Base-by-base conservation (phyloP, 2,797 vertebrate species). In the Gymnothorax reevesii region DNA sequence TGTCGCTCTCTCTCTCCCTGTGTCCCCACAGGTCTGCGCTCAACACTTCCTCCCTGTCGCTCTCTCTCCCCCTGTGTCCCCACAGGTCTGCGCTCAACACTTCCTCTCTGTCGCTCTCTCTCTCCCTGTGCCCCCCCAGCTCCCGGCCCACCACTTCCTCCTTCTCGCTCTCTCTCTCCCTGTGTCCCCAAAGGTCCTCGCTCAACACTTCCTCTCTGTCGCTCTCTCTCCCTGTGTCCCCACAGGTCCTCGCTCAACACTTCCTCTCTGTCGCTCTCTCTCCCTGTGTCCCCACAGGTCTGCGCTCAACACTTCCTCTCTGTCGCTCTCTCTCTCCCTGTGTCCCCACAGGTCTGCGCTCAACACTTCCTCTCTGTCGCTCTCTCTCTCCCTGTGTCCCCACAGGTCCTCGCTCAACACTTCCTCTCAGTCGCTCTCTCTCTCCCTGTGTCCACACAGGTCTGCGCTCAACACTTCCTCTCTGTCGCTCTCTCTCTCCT, bases 91-190 rank as follows among this genome's bases (percentile, higher is more conserved):
- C n/a, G n/a, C n/a, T n/a, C n/a, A n/a, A n/a, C n/a, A n/a, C n/a
- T 57, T 22, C 12, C 12, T 27, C 5, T 13, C 4, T 25, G 25
- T 59, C 82, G n/a, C n/a, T n/a, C n/a, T n/a, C 54, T 22, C 13
- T 82, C 12, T 8, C 17, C 59, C 83, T 13, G 27, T 22, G 33
- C n/a, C 69, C 60, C 7, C n/a, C 4, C 54, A 12, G 6, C n/a
- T 13, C 66, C 25, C 55, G 22, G 3, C n/a, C 52, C 55, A 69
- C 10, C 42, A 20, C 49, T 8, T 4, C 25, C 55, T 42, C 60
- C n/a, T 82, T 84, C 64, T 82, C 71, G 13, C 90, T 71, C 87
- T 88, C 88, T 88, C 52, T 73, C 52, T 87, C 8, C 75, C 59
- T 69, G 83, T n/a, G n/a, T n/a, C n/a, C n/a, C n/a, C n/a, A n/a